Conservation (phyloP, 2,888 invertebrate genomes). For the Tricholauxania praeusta region DNA sequence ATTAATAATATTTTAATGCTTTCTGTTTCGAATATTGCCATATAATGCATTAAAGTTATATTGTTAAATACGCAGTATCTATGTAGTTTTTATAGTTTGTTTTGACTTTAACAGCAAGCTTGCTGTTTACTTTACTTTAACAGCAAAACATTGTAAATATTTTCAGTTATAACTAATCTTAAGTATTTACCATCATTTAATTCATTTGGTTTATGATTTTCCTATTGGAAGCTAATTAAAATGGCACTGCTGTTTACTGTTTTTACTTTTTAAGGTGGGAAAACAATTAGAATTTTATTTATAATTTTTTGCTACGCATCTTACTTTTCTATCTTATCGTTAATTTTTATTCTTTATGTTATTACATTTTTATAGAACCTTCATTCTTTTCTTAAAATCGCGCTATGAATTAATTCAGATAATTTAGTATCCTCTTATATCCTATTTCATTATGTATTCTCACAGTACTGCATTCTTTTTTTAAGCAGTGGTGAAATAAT, state of each 20-base stretch:
- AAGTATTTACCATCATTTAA: no score
- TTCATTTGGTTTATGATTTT: conserved; percentile 5
- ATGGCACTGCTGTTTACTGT: conserved; percentile 65
- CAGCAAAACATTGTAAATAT: neutral
- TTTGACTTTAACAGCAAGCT: no score
- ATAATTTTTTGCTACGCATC: conserved; percentile 42
- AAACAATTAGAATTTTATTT: conserved; percentile 62
- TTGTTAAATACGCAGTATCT: conserved; percentile 46
- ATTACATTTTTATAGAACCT: conserved; percentile 17
- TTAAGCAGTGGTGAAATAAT: no score
- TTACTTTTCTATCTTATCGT: conserved; percentile 35
- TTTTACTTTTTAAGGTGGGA: conserved; percentile 64
- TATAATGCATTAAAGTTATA: conserved; percentile 46
- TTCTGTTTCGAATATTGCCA: neutral
- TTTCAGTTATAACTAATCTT: neutral
- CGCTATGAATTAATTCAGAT: no score
- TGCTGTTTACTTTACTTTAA: no score
- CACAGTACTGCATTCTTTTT: no score
- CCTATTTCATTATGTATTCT: no score
- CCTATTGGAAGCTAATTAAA: conserved; percentile 50
- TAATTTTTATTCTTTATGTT: conserved; percentile 37
- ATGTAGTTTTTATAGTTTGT: conserved; percentile 20
- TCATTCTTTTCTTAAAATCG: neutral
- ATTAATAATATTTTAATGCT: no score
- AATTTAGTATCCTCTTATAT: no score